Evolutionary conservation across 37 sponge, comb jelly and placozoan species (phyloP), one percentile per base, ranked within the genome.

Genomic region (Tethya wilhelma): DNA sequence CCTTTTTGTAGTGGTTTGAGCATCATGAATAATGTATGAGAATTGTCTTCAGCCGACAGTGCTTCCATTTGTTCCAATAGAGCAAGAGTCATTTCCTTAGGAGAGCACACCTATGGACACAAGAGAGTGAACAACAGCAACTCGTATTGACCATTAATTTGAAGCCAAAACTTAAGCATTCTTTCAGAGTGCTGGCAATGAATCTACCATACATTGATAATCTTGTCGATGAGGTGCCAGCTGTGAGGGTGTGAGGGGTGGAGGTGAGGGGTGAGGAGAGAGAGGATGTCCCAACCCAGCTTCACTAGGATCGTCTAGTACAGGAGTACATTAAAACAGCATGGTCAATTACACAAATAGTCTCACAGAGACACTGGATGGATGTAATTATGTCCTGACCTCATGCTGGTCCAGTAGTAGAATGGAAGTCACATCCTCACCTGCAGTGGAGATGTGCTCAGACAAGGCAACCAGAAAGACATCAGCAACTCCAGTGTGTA

Each of bases 81-180:
- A 38, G 84, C 87, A 55, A 91, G 56, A 37, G 59, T 67, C 87
- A 91, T 91, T 65, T 91, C 92, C 68, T 86, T 91, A 19, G 87
- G 72, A 22, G 87, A 74, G 26, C 84, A 81, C 2, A 81, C 36
- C 91, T 85, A 59, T 30, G 28, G 44, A 4, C 41, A 33, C 20
- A n/a, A n/a, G n/a, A n/a, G n/a, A n/a, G n/a, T n/a, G n/a, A n/a
- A n/a, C n/a, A n/a, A n/a, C n/a, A n/a, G n/a, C n/a, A 49, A 49
- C 9, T 49, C 53, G 53, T 19, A 14, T 14, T 19, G 14, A 14
- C 53, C 53, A 49, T 49, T 49, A 49, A 49, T 2, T 34, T 49
- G 3, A 6, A 78, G 32, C 64, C 22, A 42, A 42, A 25, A 30
- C 37, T 42, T 37, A 37, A 29, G 4, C n/a, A 36, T 8, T 67